Evolutionary conservation across 2,888 invertebrate genomes (phyloP).

Genomic region (Drosophila barbarae): DNA sequence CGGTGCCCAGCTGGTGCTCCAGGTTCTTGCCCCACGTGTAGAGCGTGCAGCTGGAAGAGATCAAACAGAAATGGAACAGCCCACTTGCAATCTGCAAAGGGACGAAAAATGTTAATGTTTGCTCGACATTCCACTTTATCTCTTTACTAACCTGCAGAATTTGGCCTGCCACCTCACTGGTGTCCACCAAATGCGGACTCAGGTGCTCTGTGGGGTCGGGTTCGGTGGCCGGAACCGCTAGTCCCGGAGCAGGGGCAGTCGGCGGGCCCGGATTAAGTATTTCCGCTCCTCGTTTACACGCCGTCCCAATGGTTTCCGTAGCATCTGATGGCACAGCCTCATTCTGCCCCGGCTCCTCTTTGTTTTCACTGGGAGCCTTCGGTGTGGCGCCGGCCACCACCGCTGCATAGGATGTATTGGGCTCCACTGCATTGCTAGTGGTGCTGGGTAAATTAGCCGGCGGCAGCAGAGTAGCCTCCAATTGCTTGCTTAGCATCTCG

Average conservation of each 20-base stretch:
- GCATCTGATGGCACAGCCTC: constrained; percentile 52
- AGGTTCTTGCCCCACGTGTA: constrained; percentile 94
- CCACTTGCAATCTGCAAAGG: constrained; percentile 83
- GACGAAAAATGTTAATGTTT: not conserved
- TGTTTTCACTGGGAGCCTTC: constrained; percentile 46
- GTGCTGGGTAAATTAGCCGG: constrained; percentile 14
- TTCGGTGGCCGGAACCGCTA: constrained; percentile 46
- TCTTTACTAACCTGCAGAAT: constrained; percentile 82
- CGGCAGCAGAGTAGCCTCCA: constrained; percentile 72
- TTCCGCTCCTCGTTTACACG: constrained; percentile 2
- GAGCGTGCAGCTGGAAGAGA: constrained; percentile 86
- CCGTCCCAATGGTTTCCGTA: constrained; percentile 40
- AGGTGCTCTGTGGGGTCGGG: constrained; percentile 81
- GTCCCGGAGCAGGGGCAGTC: constrained; percentile 13
- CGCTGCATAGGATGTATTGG: constrained; percentile 59
- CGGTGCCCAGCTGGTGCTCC: constrained; percentile 90
- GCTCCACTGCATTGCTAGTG: constrained; percentile 48
- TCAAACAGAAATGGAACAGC: constrained; percentile 89
- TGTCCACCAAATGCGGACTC: constrained; percentile 83
- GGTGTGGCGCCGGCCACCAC: constrained; percentile 53
- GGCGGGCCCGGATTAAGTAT: constrained; percentile 12
- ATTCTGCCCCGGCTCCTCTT: constrained; percentile 38
- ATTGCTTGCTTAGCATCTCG: constrained; percentile 77
- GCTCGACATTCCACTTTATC: not conserved
- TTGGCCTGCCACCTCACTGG: constrained; percentile 82